Evolutionary conservation across 2,888 invertebrate species (phyloP), one percentile per base, ranked within the genome.

Genomic region (Andrena bicolor): DNA sequence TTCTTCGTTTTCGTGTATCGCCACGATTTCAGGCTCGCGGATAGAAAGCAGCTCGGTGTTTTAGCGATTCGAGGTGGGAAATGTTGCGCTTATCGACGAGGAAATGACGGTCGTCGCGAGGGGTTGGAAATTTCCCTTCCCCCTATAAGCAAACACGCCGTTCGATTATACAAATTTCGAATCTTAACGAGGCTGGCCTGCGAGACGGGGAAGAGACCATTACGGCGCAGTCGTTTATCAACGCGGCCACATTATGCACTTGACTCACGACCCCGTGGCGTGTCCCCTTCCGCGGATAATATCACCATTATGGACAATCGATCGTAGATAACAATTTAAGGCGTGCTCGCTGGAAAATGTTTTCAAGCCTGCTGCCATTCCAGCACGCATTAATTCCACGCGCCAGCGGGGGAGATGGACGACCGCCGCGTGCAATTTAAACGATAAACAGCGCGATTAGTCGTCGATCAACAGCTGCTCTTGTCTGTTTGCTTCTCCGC

Each of bases 281-380:
- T 77, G 76, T 82, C 73, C 78, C 78, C 68, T 71, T 75, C 60
- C 78, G 65, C 49, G 79, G 83, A 83, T 83, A 83, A 79, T 84
- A 84, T 84, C 84, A 70, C 76, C 79, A 79, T 83, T 84, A 79
- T 70, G 83, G 73, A 69, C 79, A 83, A 83, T 84, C 84, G 84
- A 84, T 83, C 76, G 68, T 61, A 79, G 83, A 79, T 84, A 84
- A 76, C 76, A 58, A 77, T 83, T 83, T 83, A 77, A 77, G 76
- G 56, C 71, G 70, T 61, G 61, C 74, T 71, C 66, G 70, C n/a
- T 30, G 77, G 64, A 41, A 61, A 76, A 73, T 64, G 48, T 63
- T 60, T 51, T 56, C 69, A 49, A 56, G 61, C 66, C 53, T 16
- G 49, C 20, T 28, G 48, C 30, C 63, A 30, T 68, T 49, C 77